Base-by-base conservation (phyloP, 1,140 invertebrate genomes). In the Platyura marginata region DNA sequence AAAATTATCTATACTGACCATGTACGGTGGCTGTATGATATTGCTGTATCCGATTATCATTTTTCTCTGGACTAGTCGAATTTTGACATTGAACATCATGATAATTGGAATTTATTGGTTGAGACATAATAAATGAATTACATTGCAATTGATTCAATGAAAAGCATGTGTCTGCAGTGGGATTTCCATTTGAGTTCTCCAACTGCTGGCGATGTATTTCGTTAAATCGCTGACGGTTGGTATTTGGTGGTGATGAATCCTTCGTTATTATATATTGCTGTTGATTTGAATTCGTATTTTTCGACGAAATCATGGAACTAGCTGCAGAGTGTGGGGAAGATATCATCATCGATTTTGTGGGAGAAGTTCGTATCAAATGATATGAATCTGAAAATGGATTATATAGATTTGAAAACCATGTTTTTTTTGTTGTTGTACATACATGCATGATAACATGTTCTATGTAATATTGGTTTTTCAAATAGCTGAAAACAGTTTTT, bases 321-420 rank as follows among this genome's bases (percentile, higher is more conserved):
- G 32, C 11, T 15, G 32, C 13, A 4, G 32, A 34, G 16, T 34
- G 32, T 37, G 13, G 36, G 3, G 36, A 37, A 37, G 16, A 19
- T 20, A 18, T 20, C 18, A 37, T 19, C 10, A 40, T 23, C 3
- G 38, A 40, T 52, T 56, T 60, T 41, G 45, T 47, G 35, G 54
- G 51, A 40, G 51, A 51, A 35, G 33, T 44, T 36, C 48, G 53
- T 48, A 60, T 50, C 48, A 60, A 52, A 46, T 58, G 57, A 51
- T 56, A 57, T 49, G 53, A 55, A 51, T 60, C 57, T 60, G 49
- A n/a, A n/a, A n/a, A n/a, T n/a, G n/a, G n/a, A n/a, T n/a, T n/a
- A n/a, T n/a, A n/a, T n/a, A n/a, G n/a, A n/a, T n/a, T n/a, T n/a
- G n/a, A n/a, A n/a, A n/a, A n/a, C n/a, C n/a, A n/a, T n/a, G n/a